Base-by-base conservation (phyloP, 2,888 invertebrate species). In the Candidula unifasciata region DNA sequence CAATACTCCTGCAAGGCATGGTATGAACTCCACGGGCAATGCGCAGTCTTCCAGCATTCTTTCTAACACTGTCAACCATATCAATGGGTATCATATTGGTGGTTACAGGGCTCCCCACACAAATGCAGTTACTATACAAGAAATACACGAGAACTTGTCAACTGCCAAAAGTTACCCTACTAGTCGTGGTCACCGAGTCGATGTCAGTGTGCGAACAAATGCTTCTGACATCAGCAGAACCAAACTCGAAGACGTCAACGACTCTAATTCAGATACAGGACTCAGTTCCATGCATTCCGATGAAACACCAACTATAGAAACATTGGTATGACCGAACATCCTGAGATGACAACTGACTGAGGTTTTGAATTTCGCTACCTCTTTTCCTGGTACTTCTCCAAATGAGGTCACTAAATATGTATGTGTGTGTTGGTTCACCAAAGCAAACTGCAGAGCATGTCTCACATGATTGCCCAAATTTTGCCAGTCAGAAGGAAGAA, bases 181-280 rank as follows among this genome's bases (percentile, higher is more conserved):
- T 18, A 35, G 33, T 33, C 35, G 54, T 24, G 54, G 57, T 24
- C 35, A 69, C n/a, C 1, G 24, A n/a, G n/a, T 57, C 35, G 27
- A 60, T 16, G 57, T 35, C 0, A 80, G 44, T 57, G 54, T 33
- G n/a, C 10, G 10, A 71, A 69, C 69, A 44, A 69, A 57, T 24
- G 30, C 30, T 13, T 6, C 35, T 33, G 54, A 8, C 18, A 16
- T 35, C 66, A 18, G 57, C 13, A 82, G 52, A 60, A 83, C 81
- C 8, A 86, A 86, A 69, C 52, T 73, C 18, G 86, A 80, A n/a
- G 84, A 84, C 74, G 73, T 16, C 69, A 84, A 74, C n/a, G 84
- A 84, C 52, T 84, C 94, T 2, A 94, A 94, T 87, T 94, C 95
- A 0, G 94, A 95, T 88, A 94, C 94, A 0, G 95, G 95, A 0